Base-by-base conservation (phyloP, 1,140 invertebrate species). In the Scaptomyza montana region DNA sequence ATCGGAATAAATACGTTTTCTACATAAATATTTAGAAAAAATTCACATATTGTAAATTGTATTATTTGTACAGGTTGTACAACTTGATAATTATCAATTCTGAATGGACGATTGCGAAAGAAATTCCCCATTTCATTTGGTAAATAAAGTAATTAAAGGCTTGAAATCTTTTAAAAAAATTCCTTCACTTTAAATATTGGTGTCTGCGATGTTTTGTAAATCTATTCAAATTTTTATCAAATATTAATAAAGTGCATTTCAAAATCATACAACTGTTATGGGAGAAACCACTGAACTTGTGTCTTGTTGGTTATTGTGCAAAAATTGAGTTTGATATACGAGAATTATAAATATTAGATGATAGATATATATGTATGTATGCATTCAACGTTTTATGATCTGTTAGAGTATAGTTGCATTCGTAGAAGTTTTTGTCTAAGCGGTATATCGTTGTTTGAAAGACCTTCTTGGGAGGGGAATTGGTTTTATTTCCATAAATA, bases 101-200 rank as follows among this genome's bases (percentile, higher is more conserved):
- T 70, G 49, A 68, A 45, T 69, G 80, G 80, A 77, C 81, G 68
- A 79, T 63, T 64, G 49, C 65, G 68, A 63, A 54, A 63, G 59
- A 62, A 73, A 53, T 45, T 77, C 56, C 66, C 69, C 74, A 65
- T 67, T 69, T 53, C 39, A 19, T 61, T 74, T 59, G 81, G 84
- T 89, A 89, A 74, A 89, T 89, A 89, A 89, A 89, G 84, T 89
- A 89, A 84, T 89, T 63, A 80, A 89, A 80, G 85, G 80, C 77
- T 74, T 77, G 77, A 49, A 43, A 69, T 69, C 49, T 74, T 69
- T 61, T 68, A 9, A 9, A 33, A 36, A 71, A 36, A 41, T 51
- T 64, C 62, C 19, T 33, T 57, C 41, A 54, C 43, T 33, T 77
- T 65, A 50, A 76, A 86, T 87, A 78, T 87, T 87, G 82, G 84